Conservation (phyloP, 1,140 invertebrate species). For the Parasteatoda tepidariorum region DNA sequence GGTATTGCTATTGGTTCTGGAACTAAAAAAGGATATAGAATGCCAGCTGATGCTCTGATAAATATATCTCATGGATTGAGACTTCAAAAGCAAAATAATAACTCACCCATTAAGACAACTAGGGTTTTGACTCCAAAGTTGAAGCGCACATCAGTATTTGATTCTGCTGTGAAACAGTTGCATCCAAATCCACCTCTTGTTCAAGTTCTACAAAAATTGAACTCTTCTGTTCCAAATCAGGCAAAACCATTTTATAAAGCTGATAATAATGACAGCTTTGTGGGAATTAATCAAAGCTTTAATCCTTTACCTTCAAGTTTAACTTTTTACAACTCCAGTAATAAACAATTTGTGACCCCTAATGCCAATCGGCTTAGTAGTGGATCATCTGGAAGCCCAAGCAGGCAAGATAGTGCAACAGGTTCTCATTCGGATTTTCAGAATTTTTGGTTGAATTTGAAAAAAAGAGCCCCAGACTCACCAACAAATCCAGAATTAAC, state of each 20-base stretch:
- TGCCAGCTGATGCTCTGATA: constrained; percentile 73
- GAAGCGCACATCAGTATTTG: background rate
- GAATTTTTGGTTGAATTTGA: constrained; percentile 27
- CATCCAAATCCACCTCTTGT: background rate
- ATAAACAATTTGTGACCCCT: constrained; percentile 53
- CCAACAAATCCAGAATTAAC: background rate
- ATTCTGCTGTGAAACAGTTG: constrained; percentile 23
- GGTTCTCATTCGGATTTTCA: constrained; percentile 17
- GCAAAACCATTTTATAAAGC: constrained; percentile 51
- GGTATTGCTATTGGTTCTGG: constrained; percentile 72
- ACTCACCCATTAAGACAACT: constrained; percentile 12
- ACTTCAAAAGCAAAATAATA: background rate
- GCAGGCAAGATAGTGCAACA: background rate
- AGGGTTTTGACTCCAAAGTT: background rate
- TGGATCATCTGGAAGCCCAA: constrained; percentile 7
- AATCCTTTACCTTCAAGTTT: background rate
- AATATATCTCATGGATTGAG: constrained; percentile 72
- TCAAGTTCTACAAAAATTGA: constrained; percentile 34
- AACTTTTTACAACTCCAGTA: constrained; percentile 1
- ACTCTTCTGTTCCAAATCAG: background rate
- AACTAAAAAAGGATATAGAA: constrained; percentile 71
- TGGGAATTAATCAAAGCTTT: background rate
- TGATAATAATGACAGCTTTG: constrained; percentile 21
- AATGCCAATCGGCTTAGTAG: constrained; percentile 33
- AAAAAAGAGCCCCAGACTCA: constrained; percentile 1